Conservation (phyloP, 2,888 invertebrate species). For the Lycophotia porphyrea region DNA sequence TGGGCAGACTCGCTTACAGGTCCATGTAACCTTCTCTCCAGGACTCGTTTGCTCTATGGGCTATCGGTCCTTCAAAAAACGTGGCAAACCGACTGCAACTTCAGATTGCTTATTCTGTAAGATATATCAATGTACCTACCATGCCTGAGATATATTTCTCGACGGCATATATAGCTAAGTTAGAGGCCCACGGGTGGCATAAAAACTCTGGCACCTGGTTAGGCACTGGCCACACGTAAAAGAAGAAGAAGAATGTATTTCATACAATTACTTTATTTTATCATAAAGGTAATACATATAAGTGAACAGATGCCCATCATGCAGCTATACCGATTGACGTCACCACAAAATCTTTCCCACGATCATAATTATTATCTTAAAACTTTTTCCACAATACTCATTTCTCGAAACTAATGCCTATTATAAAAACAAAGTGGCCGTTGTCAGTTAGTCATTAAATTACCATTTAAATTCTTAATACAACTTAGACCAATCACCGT, state of each 20-base stretch:
- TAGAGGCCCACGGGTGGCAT: no score
- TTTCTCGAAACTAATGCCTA: constrained; percentile 38
- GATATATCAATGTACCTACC: background rate
- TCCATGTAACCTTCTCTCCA: background rate
- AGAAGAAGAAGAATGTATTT: no score
- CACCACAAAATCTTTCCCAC: constrained; percentile 18
- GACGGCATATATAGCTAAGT: no score
- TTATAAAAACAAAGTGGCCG: constrained; percentile 47
- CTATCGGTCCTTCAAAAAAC: background rate
- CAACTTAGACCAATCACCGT: constrained; percentile 30
- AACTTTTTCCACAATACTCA: constrained; percentile 31
- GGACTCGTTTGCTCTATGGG: background rate
- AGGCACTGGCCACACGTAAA: no score
- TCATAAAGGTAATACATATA: background rate
- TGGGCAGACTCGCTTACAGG: background rate
- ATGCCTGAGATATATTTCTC: no score
- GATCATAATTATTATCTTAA: constrained; percentile 12
- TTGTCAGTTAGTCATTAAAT: constrained; percentile 48
- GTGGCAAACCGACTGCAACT: background rate
- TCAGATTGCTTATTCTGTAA: background rate
- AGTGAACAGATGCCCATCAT: background rate
- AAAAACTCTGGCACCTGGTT: no score
- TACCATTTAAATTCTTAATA: constrained; percentile 45
- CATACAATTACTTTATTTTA: background rate
- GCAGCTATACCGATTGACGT: background rate